phyloP scores from a whole-genome alignment of 1,140 invertebrate genomes.

The Apis mellifera region Amel_HAv3.1 CM009933.2:4978501-4979000 shows the following conservation, averaged over 20 bases:
- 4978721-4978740: no score
- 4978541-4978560: neutral
- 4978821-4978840: neutral
- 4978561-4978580: no score
- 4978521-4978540: neutral
- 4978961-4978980: constrained; percentile 34
- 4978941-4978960: constrained; percentile 1
- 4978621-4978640: no score
- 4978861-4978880: neutral
- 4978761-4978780: no score
- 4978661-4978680: neutral
- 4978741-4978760: no score
- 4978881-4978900: neutral
- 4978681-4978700: neutral
- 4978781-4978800: no score
- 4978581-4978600: no score
- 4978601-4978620: no score
- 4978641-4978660: no score
- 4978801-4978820: no score
- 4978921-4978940: neutral
- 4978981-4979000: constrained; percentile 54
- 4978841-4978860: neutral
- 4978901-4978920: neutral
- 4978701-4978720: neutral
- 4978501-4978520: neutral